phyloP scores from a whole-genome alignment of 1,140 invertebrate genomes.

The Cyclina sinensis region DNA sequence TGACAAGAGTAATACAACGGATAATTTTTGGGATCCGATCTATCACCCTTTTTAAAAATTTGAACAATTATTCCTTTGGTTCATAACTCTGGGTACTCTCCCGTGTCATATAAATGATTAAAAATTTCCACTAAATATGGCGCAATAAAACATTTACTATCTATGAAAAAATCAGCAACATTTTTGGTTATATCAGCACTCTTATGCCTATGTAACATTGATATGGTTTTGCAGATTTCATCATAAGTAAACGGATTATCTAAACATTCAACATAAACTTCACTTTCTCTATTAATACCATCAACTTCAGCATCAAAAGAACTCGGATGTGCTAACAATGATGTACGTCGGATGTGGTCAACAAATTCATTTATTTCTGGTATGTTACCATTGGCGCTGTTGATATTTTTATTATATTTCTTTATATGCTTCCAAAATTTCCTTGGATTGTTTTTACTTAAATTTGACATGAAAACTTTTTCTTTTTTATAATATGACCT shows the following conservation, averaged over 20 bases:
- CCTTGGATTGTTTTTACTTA: constrained; percentile 1
- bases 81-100: neutral
- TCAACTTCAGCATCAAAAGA: neutral
- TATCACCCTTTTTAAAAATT: neutral
- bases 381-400: neutral
- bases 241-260: neutral
- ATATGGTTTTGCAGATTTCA: constrained; percentile 2
- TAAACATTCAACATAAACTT: no score
- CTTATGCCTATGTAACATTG: constrained; percentile 2
- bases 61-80: neutral
- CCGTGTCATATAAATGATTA: neutral
- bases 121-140: constrained; percentile 11
- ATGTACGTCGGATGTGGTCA: neutral
- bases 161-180: constrained; percentile 40
- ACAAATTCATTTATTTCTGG: neutral
- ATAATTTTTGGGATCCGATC: neutral
- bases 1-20: neutral
- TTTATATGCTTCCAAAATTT: constrained; percentile 36
- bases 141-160: constrained; percentile 7
- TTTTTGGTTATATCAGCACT: neutral
- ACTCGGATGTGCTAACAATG: neutral
- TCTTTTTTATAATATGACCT: neutral
- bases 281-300: neutral
- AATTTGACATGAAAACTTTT: neutral
- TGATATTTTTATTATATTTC: neutral